A percentile compares a stretch with the other conserved stretches of the same genome.
These are phyloP conservation scores for Metallyticus violacea DNA, from an alignment of 2,888 invertebrate species.

Conservation along the genomic window DNA sequence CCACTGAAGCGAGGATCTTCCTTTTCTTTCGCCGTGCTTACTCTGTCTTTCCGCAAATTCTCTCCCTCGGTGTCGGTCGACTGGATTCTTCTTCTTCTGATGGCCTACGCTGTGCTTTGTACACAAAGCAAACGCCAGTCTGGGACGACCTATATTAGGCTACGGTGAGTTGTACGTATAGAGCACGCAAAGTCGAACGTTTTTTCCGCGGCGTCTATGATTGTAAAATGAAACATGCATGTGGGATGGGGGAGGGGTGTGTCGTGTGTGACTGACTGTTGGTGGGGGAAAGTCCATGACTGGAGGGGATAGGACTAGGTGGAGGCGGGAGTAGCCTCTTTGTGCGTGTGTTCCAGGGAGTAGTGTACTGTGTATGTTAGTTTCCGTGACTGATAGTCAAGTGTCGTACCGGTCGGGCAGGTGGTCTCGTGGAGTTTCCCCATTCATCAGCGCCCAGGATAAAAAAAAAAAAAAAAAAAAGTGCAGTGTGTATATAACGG, in stretches of 20 bases:
- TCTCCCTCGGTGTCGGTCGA: background rate
- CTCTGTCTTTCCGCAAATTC: background rate
- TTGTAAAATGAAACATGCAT: background rate
- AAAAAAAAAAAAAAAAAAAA: no score
- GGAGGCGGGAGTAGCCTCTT: background rate
- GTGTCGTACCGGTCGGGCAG: no score
- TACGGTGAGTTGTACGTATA: background rate
- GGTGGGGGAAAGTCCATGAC: background rate
- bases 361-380: background rate
- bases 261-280: background rate
- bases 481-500: background rate
- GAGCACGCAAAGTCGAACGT: background rate
- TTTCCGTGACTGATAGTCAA: background rate
- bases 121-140: background rate
- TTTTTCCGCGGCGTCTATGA: background rate
- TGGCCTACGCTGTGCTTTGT: background rate
- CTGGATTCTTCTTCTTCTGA: background rate
- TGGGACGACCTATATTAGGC: background rate
- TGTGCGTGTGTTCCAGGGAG: background rate
- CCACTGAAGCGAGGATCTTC: background rate
- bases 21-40: background rate
- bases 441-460: background rate
- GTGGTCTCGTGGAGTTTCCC: background rate
- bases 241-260: no score
- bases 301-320: background rate